Evolutionary conservation across 2,113 vertebrate species (phyloP).

Genomic region (Eudyptes chrysolophus): DNA sequence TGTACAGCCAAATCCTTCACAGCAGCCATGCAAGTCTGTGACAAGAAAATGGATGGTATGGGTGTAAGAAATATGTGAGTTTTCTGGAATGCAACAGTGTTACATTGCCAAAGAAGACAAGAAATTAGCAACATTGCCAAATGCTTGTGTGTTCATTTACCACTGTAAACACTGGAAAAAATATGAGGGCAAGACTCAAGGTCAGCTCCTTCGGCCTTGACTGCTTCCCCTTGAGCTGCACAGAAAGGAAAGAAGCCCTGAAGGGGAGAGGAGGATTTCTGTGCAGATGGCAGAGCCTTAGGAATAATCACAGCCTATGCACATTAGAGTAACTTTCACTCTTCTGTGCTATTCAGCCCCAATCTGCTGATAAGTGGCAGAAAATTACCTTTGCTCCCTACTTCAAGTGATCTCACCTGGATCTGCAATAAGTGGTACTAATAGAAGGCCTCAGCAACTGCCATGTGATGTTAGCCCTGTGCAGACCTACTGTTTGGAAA

Average conservation of each 20-base stretch:
- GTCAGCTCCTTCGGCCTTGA: neutral
- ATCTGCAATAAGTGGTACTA: neutral
- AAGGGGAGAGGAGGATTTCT: neutral
- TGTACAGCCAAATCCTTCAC: neutral
- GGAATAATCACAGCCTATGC: neutral
- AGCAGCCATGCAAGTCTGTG: neutral
- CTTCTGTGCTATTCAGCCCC: neutral
- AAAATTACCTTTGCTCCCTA: neutral
- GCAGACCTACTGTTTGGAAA: neutral
- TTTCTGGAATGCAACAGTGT: neutral
- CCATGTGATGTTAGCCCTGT: neutral
- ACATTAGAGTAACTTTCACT: neutral
- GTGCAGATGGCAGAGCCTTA: neutral
- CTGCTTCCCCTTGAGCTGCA: neutral
- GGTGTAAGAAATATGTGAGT: neutral
- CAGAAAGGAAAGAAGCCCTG: neutral
- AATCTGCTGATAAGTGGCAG: neutral
- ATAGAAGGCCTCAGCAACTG: neutral
- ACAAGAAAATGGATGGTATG: neutral
- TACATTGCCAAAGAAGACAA: neutral
- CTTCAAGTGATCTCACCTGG: slow-evolving; percentile 21
- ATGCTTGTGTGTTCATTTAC: neutral
- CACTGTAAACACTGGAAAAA: neutral
- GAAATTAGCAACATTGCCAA: neutral
- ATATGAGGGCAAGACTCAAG: neutral